A percentile compares a stretch with the other conserved stretches of the same genome.
Evolutionary conservation across 2,113 vertebrate species (phyloP).

Genomic region (Melospiza georgiana): DNA sequence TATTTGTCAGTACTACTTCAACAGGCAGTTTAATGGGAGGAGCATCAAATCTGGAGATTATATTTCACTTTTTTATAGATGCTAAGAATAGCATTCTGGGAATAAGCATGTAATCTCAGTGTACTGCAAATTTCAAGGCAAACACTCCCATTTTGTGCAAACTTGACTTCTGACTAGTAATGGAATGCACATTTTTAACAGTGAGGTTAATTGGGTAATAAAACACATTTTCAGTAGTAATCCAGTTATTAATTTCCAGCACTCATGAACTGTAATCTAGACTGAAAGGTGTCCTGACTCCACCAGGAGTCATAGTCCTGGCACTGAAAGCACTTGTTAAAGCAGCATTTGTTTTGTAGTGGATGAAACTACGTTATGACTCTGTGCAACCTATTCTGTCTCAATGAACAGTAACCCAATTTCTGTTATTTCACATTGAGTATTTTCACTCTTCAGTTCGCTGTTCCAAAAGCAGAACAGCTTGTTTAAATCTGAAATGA

Average conservation of each 20-base stretch:
- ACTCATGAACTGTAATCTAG: neutral
- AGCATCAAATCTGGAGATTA: neutral
- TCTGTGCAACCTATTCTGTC: neutral
- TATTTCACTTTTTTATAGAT: neutral
- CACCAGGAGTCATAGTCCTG: neutral
- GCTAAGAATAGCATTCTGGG: neutral
- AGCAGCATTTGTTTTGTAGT: neutral
- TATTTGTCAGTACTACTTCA: neutral
- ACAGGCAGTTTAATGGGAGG: neutral
- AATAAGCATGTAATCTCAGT: neutral
- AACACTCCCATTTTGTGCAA: neutral
- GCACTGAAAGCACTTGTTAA: neutral
- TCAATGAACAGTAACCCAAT: neutral
- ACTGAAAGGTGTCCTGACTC: neutral
- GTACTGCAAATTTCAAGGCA: neutral
- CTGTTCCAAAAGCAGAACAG: constrained; percentile 22
- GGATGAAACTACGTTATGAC: neutral
- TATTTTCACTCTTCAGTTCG: neutral
- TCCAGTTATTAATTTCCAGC: neutral
- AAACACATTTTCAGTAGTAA: neutral
- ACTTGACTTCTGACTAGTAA: neutral
- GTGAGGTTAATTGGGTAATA: neutral
- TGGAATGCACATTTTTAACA: neutral
- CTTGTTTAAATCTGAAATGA: constrained; percentile 53
- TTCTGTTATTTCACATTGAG: neutral